phyloP scores from a whole-genome alignment of 2,113 vertebrate species.

The mouse (Mus musculus) region GRCm39 chr5:121684501-121685000 shows the following conservation, averaged over 20 bases:
- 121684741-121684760: neutral
- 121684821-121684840: neutral
- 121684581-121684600: neutral
- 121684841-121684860: neutral
- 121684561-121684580: neutral
- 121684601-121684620: neutral
- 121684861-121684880: neutral
- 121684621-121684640: neutral
- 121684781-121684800: neutral
- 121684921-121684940: neutral
- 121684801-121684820: neutral
- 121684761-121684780: neutral
- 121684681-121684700: neutral
- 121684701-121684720: neutral
- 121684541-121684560: too few relatives aligned
- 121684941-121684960: neutral
- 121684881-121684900: neutral
- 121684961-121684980: neutral
- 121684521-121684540: too few relatives aligned
- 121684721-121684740: neutral
- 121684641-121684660: neutral
- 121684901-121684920: neutral
- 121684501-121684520: too few relatives aligned
- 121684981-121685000: neutral
- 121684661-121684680: neutral